A percentile compares a stretch with the other conserved stretches of the same genome.
Conservation (phyloP, 2,797 vertebrate genomes). For the Danionella dracula region DNA sequence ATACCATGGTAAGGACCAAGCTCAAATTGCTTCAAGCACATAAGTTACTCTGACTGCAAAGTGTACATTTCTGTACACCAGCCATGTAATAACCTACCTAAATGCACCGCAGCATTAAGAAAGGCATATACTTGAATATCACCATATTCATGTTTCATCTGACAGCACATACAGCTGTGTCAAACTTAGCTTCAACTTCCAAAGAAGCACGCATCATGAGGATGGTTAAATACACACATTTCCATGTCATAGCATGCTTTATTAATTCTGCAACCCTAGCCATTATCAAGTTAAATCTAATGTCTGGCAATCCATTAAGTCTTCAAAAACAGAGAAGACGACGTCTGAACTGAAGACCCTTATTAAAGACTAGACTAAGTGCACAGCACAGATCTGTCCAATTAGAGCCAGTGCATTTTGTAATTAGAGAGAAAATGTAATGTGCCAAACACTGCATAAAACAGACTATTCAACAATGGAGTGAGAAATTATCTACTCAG, state of each 20-base stretch:
- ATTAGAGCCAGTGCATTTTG: constrained; percentile 43
- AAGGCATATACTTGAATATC: constrained; percentile 18
- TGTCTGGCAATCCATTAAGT: constrained; percentile 50
- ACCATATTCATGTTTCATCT: constrained; percentile 34
- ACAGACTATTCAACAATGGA: constrained; percentile 34
- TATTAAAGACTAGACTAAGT: constrained; percentile 45
- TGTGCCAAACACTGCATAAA: constrained; percentile 35
- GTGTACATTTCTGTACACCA: constrained; percentile 3
- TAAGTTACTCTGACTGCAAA: not conserved
- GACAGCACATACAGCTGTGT: constrained; percentile 25
- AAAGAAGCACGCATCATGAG: constrained; percentile 39
- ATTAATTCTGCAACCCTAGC: constrained; percentile 44
- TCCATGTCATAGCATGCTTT: constrained; percentile 44
- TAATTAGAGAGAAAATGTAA: constrained; percentile 45
- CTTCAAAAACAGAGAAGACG: constrained; percentile 44
- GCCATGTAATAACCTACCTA: constrained; percentile 7
- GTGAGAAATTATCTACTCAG: constrained; percentile 11
- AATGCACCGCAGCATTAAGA: not conserved
- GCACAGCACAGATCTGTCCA: constrained; percentile 39
- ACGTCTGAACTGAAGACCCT: constrained; percentile 26
- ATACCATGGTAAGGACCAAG: constrained; percentile 3
- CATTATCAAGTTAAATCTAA: constrained; percentile 48
- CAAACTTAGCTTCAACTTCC: constrained; percentile 10
- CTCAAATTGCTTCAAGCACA: not conserved
- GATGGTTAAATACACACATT: constrained; percentile 47